A percentile compares a stretch with the other conserved stretches of the same genome.
Conservation (phyloP, 2,797 vertebrate genomes). For the Malacoctenus gilli region DNA sequence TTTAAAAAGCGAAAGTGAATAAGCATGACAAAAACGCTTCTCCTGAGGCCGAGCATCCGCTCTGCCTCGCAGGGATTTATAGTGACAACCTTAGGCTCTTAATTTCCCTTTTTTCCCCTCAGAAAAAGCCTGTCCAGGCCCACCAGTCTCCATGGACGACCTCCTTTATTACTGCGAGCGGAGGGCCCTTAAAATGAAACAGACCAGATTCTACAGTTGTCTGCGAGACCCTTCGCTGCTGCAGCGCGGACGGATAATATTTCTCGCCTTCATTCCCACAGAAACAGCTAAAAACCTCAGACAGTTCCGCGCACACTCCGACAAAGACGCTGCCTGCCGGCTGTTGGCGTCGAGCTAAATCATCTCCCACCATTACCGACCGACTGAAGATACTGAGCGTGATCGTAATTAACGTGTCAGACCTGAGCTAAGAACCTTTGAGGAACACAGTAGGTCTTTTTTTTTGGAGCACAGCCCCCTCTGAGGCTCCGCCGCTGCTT, state of each 20-base stretch:
- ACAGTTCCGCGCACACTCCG: too few relatives aligned
- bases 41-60: slow-evolving; percentile 25
- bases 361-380: slow-evolving; percentile 12
- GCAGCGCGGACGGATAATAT: slow-evolving; percentile 8
- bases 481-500: slow-evolving; percentile 11
- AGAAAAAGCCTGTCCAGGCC: slow-evolving; percentile 32
- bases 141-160: slow-evolving; percentile 47
- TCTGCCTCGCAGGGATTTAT: slow-evolving; percentile 51
- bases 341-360: not conserved
- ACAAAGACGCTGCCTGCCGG: not conserved
- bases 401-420: slow-evolving; percentile 27
- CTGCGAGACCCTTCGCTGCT: slow-evolving; percentile 2
- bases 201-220: slow-evolving; percentile 11
- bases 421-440: slow-evolving; percentile 28
- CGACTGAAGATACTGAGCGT: not conserved
- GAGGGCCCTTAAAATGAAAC: slow-evolving; percentile 49
- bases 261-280: not conserved
- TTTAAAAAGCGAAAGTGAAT: slow-evolving; percentile 52
- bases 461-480: slow-evolving; percentile 35
- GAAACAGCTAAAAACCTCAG: not conserved
- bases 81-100: slow-evolving; percentile 54
- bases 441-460: slow-evolving; percentile 9
- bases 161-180: slow-evolving; percentile 45
- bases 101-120: slow-evolving; percentile 37
- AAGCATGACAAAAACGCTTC: slow-evolving; percentile 39